These are phyloP conservation scores for Elachura formosa DNA, from an alignment of 2,113 vertebrate species.

Conservation along the genomic window DNA sequence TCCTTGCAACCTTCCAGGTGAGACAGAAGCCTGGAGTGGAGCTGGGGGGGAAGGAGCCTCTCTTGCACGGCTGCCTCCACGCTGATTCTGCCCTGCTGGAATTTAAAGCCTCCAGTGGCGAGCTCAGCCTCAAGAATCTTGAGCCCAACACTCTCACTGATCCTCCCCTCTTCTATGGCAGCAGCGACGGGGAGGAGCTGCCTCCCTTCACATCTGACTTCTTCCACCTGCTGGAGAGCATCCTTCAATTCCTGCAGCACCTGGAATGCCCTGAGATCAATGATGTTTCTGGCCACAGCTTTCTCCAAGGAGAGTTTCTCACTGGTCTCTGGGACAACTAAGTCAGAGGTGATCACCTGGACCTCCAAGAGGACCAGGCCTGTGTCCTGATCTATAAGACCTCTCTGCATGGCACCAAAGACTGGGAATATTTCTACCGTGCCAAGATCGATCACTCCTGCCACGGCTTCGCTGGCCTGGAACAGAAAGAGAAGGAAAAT, in stretches of 20 bases:
- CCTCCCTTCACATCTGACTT: conserved; percentile 15
- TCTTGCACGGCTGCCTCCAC: conserved; percentile 74
- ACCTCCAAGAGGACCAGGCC: conserved; percentile 83
- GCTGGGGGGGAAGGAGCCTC: conserved; percentile 65
- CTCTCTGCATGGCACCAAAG: conserved; percentile 86
- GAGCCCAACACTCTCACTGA: conserved; percentile 78
- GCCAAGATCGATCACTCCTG: conserved; percentile 93
- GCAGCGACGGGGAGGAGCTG: conserved; percentile 66
- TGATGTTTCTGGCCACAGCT: conserved; percentile 74
- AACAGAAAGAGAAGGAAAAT: conserved; percentile 44
- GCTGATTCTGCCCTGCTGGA: conserved; percentile 59
- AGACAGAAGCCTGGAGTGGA: conserved; percentile 70
- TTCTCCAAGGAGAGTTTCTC: conserved; percentile 79
- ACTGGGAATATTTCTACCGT: conserved; percentile 91
- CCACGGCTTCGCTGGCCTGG: conserved; percentile 79
- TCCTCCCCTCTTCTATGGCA: conserved; percentile 78
- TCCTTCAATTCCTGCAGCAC: conserved; percentile 75
- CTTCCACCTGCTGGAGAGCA: conserved; percentile 67
- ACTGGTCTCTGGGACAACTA: conserved; percentile 78
- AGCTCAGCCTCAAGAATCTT: conserved; percentile 84
- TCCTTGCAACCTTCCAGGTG: conserved; percentile 67
- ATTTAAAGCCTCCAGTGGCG: conserved; percentile 74
- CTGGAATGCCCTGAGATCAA: conserved; percentile 71
- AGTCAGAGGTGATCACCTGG: conserved; percentile 84
- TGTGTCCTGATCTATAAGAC: conserved; percentile 94